Base-by-base conservation (phyloP, 2,888 invertebrate species). In the Hyles lineata region DNA sequence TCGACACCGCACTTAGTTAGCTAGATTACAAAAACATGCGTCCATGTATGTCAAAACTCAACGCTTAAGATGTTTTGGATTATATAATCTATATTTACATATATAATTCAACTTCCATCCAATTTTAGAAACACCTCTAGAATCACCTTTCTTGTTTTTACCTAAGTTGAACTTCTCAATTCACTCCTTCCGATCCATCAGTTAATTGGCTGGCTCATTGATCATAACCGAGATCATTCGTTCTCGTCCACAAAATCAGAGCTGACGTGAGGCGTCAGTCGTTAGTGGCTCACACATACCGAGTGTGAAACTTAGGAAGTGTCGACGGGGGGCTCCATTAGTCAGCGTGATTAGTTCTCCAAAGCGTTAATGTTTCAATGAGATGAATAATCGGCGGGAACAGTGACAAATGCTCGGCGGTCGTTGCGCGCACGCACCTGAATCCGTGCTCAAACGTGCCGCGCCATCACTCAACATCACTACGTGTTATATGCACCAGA, bases 301-400 rank as follows among this genome's bases (percentile, higher is more conserved):
- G 52, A 67, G 67, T 67, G 67, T 92, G 92, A 92, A 92, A 92
- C 92, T 92, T 90, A 90, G 90, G 92, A 90, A 88, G 92, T 93
- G 93, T 86, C 94, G 93, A 93, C 93, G 93, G 94, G 93, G 93
- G 94, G 92, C 86, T 91, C 92, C 94, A 94, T 94, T 94, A 94
- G 94, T 94, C 91, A 92, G 88, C 87, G 89, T 94, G 94, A 94
- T 94, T 94, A 94, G 93, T 92, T 94, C 90, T 89, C 89, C 83
- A 86, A 85, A 88, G 88, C 89, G 90, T 92, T 93, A 94, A 94
- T 93, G 93, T 93, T 92, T 92, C 94, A 93, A 93, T 93, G 93
- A 92, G 92, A 94, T 94, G 93, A 94, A 93, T 93, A 93, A 94
- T 94, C 90, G 88, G 90, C 86, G 87, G 88, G 84, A 87, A 94